A percentile compares a stretch with the other conserved stretches of the same genome.
Conservation (phyloP, 2,113 vertebrate genomes). For the Euleptes europaea region DNA sequence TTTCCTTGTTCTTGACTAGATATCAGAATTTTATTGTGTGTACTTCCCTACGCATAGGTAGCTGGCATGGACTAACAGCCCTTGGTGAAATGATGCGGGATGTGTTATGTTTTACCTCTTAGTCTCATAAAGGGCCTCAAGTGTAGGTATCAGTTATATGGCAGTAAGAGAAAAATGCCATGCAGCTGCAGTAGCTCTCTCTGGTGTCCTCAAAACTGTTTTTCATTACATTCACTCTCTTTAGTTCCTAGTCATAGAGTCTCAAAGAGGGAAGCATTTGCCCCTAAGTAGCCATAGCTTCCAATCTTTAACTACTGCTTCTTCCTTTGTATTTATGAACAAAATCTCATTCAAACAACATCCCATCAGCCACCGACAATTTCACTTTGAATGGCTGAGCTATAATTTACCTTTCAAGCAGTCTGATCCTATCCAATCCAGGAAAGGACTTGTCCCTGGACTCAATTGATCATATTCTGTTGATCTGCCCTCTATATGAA, state of each 20-base stretch:
- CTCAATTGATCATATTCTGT: no score
- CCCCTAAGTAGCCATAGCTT: neutral
- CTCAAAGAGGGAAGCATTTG: neutral
- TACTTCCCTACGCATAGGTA: constrained; percentile 54
- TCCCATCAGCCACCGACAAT: neutral
- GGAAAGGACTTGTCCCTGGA: no score
- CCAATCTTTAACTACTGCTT: neutral
- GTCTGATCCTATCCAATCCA: neutral
- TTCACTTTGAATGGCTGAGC: neutral
- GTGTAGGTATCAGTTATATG: constrained; percentile 60
- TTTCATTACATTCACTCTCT: constrained; percentile 48
- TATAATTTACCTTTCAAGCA: neutral
- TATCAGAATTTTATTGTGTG: constrained; percentile 57
- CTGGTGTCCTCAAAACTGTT: constrained; percentile 33
- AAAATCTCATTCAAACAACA: neutral
- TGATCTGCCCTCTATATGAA: no score
- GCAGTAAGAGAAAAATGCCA: constrained; percentile 52
- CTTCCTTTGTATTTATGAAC: constrained; percentile 18
- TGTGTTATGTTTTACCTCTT: constrained; percentile 58
- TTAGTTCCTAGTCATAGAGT: constrained; percentile 11
- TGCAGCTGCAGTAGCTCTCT: constrained; percentile 19
- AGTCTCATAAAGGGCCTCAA: constrained; percentile 53
- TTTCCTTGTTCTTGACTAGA: constrained; percentile 51
- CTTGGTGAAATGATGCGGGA: constrained; percentile 50
- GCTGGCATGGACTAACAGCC: constrained; percentile 17